phyloP scores from a whole-genome alignment of 2,888 invertebrate genomes.

The Eupeodes luniger region DNA sequence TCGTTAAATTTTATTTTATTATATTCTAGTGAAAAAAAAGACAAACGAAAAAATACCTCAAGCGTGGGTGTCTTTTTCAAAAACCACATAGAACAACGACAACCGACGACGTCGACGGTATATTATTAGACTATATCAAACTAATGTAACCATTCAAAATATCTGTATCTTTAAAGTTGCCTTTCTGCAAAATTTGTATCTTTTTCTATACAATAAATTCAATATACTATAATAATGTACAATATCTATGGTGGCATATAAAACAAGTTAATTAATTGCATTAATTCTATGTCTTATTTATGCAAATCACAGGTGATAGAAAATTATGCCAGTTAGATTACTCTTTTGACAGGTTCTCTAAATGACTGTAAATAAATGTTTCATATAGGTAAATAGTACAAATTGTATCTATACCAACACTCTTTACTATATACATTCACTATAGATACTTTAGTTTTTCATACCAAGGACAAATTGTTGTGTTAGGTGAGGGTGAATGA shows the following conservation, averaged over 20 bases:
- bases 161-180: neutral
- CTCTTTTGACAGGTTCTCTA: slow-evolving; percentile 61
- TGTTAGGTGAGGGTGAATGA: slow-evolving; percentile 17
- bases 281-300: slow-evolving; percentile 70
- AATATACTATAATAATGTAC: neutral
- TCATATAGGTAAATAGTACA: slow-evolving; percentile 27
- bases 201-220: neutral
- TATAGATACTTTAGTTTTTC: neutral
- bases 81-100: too few relatives aligned
- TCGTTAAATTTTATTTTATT: slow-evolving; percentile 17
- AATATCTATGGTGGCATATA: neutral
- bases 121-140: neutral
- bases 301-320: slow-evolving; percentile 66
- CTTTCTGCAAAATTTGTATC: neutral
- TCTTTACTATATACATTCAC: neutral
- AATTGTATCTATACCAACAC: neutral
- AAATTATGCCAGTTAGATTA: slow-evolving; percentile 61
- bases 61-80: slow-evolving; percentile 37
- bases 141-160: slow-evolving; percentile 21
- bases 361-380: slow-evolving; percentile 37
- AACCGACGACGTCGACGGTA: too few relatives aligned
- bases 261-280: slow-evolving; percentile 71
- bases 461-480: slow-evolving; percentile 50
- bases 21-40: neutral
- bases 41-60: neutral